Percentiles rank a stretch among this genome's conserved stretches.
Evolutionary conservation across 2,797 vertebrate species (phyloP).

Genomic region (Coranthus polyacanthus): DNA sequence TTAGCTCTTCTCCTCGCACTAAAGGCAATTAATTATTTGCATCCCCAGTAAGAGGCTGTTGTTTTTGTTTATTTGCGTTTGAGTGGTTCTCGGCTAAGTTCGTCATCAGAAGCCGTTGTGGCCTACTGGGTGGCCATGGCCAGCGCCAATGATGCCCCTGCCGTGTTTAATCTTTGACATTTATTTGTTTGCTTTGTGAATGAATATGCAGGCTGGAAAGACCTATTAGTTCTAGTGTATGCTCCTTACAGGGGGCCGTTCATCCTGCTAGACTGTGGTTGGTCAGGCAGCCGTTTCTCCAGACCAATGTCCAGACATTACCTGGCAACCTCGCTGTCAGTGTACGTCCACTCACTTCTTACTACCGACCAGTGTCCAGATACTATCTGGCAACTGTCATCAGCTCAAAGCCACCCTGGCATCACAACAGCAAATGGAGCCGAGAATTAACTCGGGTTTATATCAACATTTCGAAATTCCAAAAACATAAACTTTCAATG

Average conservation of each 20-base stretch:
- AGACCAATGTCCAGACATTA: constrained; percentile 76
- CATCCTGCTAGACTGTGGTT: constrained; percentile 83
- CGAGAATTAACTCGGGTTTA: constrained; percentile 60
- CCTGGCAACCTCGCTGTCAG: constrained; percentile 57
- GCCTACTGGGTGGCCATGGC: constrained; percentile 79
- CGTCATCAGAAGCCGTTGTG: constrained; percentile 58
- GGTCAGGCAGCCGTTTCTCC: constrained; percentile 54
- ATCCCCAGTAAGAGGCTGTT: constrained; percentile 42
- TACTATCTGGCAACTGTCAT: constrained; percentile 30
- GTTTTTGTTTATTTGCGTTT: constrained; percentile 74
- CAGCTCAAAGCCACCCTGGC: constrained; percentile 49
- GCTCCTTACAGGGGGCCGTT: constrained; percentile 81
- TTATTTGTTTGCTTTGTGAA: constrained; percentile 85
- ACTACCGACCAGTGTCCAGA: constrained; percentile 37
- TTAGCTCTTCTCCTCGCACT: constrained; percentile 9
- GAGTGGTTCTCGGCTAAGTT: constrained; percentile 60
- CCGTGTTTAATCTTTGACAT: constrained; percentile 80
- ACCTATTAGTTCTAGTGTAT: constrained; percentile 75
- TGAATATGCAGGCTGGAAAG: constrained; percentile 84
- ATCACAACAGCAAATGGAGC: constrained; percentile 61
- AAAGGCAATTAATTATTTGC: constrained; percentile 63
- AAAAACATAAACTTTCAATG: constrained; percentile 56
- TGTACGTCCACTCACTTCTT: constrained; percentile 51
- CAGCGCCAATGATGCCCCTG: constrained; percentile 78
- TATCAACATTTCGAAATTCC: constrained; percentile 60